These are phyloP conservation scores for Plecturocebus donacophilus DNA, from an alignment of 2,113 vertebrate genomes.

Conservation along the genomic window DNA sequence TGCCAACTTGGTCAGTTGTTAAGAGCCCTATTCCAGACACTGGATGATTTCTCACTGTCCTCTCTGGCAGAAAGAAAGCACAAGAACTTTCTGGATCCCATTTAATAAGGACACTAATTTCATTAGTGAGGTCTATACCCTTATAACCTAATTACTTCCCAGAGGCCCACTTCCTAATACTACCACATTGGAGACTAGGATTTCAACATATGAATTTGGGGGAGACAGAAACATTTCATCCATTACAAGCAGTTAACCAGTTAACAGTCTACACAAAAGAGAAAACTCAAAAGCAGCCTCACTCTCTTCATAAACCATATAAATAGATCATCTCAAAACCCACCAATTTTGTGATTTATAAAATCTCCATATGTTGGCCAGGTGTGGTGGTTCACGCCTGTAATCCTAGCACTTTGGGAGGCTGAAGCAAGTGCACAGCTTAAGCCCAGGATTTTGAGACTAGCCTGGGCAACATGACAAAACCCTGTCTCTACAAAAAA, in stretches of 20 bases:
- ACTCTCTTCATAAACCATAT: not conserved
- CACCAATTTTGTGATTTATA: not conserved
- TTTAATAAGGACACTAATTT: not conserved
- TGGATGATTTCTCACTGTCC: not conserved
- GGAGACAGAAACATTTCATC: not conserved
- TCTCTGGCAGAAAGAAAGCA: not conserved
- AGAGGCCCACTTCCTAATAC: not conserved
- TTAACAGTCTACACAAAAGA: not conserved
- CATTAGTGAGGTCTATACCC: too few relatives aligned
- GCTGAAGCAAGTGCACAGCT: too few relatives aligned
- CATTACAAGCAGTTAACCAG: not conserved
- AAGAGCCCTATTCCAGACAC: not conserved
- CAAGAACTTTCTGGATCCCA: not conserved
- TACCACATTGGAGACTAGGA: not conserved
- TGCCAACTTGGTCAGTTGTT: too few relatives aligned
- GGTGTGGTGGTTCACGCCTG: too few relatives aligned
- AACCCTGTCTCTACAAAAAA: too few relatives aligned
- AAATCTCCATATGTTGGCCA: not conserved
- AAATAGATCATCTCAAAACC: not conserved
- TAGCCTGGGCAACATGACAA: too few relatives aligned
- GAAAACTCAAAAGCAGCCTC: not conserved
- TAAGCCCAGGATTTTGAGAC: too few relatives aligned
- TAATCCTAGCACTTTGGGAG: too few relatives aligned
- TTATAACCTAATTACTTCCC: not conserved
- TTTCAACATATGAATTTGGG: not conserved